Conservation (phyloP, 2,113 vertebrate genomes). For the Misgurnus mizolepis region DNA sequence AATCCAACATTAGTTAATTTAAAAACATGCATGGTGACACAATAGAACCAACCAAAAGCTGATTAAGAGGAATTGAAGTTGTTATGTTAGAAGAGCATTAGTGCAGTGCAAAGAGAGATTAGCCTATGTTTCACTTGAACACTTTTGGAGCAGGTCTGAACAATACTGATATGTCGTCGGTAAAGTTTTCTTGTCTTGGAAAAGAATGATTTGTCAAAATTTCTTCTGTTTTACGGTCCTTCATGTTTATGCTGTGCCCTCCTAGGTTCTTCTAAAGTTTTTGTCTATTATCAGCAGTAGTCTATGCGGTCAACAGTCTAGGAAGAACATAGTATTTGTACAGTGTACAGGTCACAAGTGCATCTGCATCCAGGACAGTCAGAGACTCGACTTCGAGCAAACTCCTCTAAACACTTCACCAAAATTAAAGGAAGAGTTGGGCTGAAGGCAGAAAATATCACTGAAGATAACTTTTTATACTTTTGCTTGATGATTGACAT, state of each 20-base stretch:
- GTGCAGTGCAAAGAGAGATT: constrained; percentile 8
- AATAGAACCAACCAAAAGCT: neutral
- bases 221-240: neutral
- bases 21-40: neutral
- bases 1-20: too few relatives aligned
- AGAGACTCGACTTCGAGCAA: too few relatives aligned
- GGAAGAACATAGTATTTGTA: too few relatives aligned
- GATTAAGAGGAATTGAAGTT: constrained; percentile 7
- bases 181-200: neutral
- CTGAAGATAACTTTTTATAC: too few relatives aligned
- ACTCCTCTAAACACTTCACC: too few relatives aligned
- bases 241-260: too few relatives aligned
- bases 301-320: too few relatives aligned
- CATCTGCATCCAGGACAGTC: too few relatives aligned
- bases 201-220: neutral
- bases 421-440: too few relatives aligned
- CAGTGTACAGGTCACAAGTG: too few relatives aligned
- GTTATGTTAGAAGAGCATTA: constrained; percentile 13
- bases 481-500: too few relatives aligned
- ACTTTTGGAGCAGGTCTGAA: neutral
- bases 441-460: neutral
- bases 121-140: neutral
- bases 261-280: neutral
- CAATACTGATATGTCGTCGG: too few relatives aligned
- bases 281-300: neutral